These are phyloP conservation scores for Brachionus sp. DNA, from an alignment of 1,140 invertebrate species.

Conservation along the genomic window DNA sequence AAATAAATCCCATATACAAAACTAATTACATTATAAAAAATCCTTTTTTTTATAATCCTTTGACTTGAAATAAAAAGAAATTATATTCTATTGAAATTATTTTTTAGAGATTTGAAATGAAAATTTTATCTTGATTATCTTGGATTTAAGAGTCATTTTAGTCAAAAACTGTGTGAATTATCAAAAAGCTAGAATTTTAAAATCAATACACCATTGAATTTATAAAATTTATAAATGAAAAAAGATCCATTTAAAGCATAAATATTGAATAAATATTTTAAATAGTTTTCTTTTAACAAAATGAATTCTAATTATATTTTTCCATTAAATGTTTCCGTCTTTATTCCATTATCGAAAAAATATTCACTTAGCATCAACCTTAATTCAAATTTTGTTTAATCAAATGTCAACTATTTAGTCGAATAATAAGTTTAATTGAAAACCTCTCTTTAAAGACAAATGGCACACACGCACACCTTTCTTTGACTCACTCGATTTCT, in stretches of 20 bases:
- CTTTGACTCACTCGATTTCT: too few relatives aligned
- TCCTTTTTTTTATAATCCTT: not conserved
- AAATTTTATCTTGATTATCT: not conserved
- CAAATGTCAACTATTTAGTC: not conserved
- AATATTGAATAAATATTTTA: not conserved
- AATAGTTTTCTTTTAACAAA: not conserved
- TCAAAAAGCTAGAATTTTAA: too few relatives aligned
- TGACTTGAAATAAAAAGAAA: not conserved
- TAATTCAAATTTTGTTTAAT: not conserved
- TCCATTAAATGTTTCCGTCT: not conserved
- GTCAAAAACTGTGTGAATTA: too few relatives aligned
- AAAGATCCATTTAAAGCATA: not conserved
- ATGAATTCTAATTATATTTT: not conserved
- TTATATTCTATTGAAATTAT: not conserved
- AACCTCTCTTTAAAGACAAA: not conserved
- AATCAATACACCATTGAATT: not conserved
- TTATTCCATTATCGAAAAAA: not conserved
- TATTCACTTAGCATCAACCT: not conserved
- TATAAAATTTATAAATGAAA: too few relatives aligned
- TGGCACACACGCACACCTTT: not conserved
- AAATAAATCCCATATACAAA: not conserved
- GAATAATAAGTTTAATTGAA: not conserved
- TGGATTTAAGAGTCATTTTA: not conserved
- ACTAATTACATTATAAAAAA: not conserved
- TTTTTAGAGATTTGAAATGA: not conserved